Evolutionary conservation across 2,113 vertebrate genomes (phyloP).

Genomic region (Artemisiospiza belli): DNA sequence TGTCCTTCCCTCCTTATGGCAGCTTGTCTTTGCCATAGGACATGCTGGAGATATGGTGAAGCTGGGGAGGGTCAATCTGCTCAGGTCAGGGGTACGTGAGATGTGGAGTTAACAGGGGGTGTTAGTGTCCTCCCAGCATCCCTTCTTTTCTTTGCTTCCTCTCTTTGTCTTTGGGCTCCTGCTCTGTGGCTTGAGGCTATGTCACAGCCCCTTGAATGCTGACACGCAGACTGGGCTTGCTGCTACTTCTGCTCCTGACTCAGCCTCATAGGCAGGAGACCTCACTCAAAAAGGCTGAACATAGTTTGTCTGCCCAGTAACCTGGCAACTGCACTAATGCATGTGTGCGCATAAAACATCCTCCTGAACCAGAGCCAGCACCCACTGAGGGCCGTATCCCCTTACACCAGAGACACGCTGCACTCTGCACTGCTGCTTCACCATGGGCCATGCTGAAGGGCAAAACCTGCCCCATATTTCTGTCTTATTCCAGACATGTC

Average conservation of each 20-base stretch:
- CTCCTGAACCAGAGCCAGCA: conserved; percentile 33
- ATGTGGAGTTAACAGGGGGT: background rate
- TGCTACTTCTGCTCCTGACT: background rate
- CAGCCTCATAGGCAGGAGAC: background rate
- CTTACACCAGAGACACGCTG: background rate
- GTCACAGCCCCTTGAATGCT: background rate
- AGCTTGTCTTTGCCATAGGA: background rate
- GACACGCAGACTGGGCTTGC: background rate
- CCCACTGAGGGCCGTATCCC: background rate
- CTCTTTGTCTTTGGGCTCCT: background rate
- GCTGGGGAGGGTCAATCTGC: background rate
- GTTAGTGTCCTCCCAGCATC: too few species aligned
- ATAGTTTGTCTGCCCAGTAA: conserved; percentile 51
- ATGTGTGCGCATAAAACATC: conserved; percentile 3
- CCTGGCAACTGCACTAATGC: conserved; percentile 43
- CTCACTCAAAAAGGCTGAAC: background rate
- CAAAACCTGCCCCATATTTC: background rate
- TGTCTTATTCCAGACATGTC: background rate
- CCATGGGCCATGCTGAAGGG: background rate
- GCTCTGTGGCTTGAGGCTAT: background rate
- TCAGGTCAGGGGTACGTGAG: background rate
- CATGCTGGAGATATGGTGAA: background rate
- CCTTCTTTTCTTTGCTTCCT: background rate
- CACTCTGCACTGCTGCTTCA: background rate
- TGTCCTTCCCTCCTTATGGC: background rate